Evolutionary conservation across 2,888 invertebrate genomes (phyloP).

Genomic region (Eupithecia pulchellata): DNA sequence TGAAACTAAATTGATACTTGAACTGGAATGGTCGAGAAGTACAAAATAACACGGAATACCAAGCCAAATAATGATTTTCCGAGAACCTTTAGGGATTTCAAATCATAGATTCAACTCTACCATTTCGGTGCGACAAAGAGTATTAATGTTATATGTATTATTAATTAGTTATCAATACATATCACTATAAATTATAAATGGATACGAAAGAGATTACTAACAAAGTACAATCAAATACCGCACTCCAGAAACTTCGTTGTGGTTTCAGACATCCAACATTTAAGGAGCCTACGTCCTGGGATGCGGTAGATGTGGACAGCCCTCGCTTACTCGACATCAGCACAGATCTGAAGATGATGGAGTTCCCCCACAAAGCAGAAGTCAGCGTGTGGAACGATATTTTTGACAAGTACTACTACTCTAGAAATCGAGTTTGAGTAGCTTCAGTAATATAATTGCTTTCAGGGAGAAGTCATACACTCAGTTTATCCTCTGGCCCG

Average conservation of each 20-base stretch:
- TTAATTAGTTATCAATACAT: neutral
- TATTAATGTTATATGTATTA: too few relatives aligned
- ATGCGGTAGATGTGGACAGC: conserved; percentile 51
- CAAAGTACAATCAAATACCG: too few relatives aligned
- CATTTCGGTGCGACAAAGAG: neutral
- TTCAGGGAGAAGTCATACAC: neutral
- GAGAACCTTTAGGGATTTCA: neutral
- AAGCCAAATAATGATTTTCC: neutral
- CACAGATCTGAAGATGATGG: conserved; percentile 60
- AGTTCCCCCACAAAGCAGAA: conserved; percentile 56
- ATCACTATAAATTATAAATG: neutral
- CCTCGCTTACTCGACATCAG: conserved; percentile 65
- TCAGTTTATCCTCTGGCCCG: neutral
- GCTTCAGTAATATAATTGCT: neutral
- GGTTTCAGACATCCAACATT: conserved; percentile 37
- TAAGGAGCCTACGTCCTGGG: conserved; percentile 55
- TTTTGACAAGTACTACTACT: conserved; percentile 72
- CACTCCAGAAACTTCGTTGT: neutral
- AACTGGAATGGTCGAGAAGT: neutral
- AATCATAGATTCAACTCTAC: neutral
- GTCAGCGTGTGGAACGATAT: conserved; percentile 68
- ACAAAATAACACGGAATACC: neutral
- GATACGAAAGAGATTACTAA: too few relatives aligned
- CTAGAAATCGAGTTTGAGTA: conserved; percentile 47
- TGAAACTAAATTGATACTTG: neutral